phyloP scores from a whole-genome alignment of 2,888 invertebrate genomes.

The Eucriotettix oculatus region DNA sequence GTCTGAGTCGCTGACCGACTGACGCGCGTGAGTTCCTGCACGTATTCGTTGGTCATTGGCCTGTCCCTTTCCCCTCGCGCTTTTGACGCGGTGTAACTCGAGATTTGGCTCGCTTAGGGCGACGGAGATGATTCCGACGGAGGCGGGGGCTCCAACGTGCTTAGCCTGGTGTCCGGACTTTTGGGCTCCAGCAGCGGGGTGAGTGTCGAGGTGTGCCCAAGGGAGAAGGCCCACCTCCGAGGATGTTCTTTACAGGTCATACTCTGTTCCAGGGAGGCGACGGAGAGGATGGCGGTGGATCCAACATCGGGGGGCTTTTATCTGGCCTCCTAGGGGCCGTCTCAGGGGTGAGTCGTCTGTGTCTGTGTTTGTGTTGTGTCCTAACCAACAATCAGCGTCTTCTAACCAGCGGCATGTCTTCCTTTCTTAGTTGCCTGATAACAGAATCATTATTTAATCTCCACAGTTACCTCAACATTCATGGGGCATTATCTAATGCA shows the following conservation, averaged over 20 bases:
- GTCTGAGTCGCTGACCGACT: too few species aligned
- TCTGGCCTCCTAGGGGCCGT: constrained; percentile 4
- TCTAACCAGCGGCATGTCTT: too few species aligned
- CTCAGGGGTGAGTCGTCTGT: constrained; percentile 3
- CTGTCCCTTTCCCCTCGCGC: too few species aligned
- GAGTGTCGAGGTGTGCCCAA: background rate
- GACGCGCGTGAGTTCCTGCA: too few species aligned
- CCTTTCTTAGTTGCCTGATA: too few species aligned
- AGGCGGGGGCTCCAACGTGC: constrained; percentile 18
- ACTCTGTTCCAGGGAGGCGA: constrained; percentile 1
- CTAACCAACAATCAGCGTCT: too few species aligned
- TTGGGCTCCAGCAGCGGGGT: constrained; percentile 8
- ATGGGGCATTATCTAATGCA: too few species aligned
- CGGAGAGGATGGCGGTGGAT: constrained; percentile 6
- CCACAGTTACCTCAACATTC: too few species aligned
- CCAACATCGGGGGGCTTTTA: constrained; percentile 6
- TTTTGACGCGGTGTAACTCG: background rate
- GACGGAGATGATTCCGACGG: constrained; percentile 18
- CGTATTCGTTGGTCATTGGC: too few species aligned
- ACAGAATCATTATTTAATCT: too few species aligned
- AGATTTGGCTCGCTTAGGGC: background rate
- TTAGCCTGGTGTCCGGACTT: constrained; percentile 16
- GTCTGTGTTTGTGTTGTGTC: background rate
- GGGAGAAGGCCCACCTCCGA: too few species aligned
- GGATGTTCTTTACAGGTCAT: too few species aligned